Percentiles rank a stretch among this genome's conserved stretches.
Conservation (phyloP, 2,888 invertebrate genomes). For the Strigamia maritima region DNA sequence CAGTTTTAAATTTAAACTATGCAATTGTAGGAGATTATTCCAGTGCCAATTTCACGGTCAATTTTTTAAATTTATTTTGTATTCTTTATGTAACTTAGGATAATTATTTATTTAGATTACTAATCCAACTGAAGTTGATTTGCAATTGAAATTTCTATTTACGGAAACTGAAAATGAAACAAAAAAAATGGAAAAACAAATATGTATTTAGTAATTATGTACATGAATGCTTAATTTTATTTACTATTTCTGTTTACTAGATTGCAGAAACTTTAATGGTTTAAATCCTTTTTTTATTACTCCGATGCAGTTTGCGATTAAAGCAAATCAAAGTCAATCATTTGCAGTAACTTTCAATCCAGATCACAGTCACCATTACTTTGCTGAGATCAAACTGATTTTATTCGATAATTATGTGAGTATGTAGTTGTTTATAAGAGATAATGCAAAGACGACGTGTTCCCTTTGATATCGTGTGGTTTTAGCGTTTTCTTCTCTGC, state of each 20-base stretch:
- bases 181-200: neutral
- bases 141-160: neutral
- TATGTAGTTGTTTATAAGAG: neutral
- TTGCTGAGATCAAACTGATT: neutral
- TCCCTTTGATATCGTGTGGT: neutral
- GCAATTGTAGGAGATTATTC: constrained; percentile 3
- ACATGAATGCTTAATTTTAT: too few species aligned
- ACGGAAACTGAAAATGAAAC: neutral
- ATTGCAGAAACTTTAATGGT: neutral
- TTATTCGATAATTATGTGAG: neutral
- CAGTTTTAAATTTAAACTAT: neutral
- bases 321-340: neutral
- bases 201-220: neutral
- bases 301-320: neutral
- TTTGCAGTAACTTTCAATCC: neutral
- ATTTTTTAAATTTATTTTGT: neutral
- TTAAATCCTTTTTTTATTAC: neutral
- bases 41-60: neutral
- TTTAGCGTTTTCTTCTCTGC: neutral
- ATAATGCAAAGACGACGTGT: too few species aligned
- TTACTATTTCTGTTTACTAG: neutral
- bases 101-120: neutral
- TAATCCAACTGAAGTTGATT: neutral
- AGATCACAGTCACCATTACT: neutral
- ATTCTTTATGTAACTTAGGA: neutral